These are phyloP conservation scores for Silurus aristotelis DNA, from an alignment of 2,797 vertebrate species.

Conservation along the genomic window DNA sequence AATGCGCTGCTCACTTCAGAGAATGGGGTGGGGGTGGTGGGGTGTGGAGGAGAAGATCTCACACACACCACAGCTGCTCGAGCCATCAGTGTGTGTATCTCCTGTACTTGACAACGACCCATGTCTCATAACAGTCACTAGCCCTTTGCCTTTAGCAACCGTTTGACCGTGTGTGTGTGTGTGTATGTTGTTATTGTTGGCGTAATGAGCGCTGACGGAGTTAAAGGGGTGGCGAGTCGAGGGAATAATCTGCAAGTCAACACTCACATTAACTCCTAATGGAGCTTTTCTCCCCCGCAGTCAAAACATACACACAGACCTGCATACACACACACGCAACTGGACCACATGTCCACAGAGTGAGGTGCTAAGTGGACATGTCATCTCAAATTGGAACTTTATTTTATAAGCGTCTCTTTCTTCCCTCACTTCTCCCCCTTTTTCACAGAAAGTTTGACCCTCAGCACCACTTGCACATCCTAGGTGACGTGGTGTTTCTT, in stretches of 20 bases:
- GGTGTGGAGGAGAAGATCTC: background rate
- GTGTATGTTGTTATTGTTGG: conserved; percentile 40
- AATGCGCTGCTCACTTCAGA: conserved; percentile 34
- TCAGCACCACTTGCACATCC: background rate
- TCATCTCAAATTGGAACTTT: conserved; percentile 45
- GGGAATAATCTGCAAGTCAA: conserved; percentile 78
- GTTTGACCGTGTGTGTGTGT: conserved; percentile 35
- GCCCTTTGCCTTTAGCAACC: conserved; percentile 36
- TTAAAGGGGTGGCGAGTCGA: conserved; percentile 66
- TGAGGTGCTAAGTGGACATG: conserved; percentile 52
- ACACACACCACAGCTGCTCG: conserved; percentile 42
- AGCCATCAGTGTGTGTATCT: conserved; percentile 39
- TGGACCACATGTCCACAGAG: conserved; percentile 45
- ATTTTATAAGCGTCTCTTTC: conserved; percentile 39
- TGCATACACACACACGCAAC: conserved; percentile 15
- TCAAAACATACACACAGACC: conserved; percentile 55
- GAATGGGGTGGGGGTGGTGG: conserved; percentile 22
- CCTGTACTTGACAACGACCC: conserved; percentile 5
- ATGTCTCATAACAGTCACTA: conserved; percentile 29
- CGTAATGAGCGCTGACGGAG: conserved; percentile 72
- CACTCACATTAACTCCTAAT: conserved; percentile 78
- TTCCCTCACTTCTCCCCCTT: conserved; percentile 16
- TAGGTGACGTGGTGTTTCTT: background rate
- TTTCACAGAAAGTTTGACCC: background rate
- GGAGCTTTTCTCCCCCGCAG: conserved; percentile 67